Conservation (phyloP, 2,888 invertebrate species). For the Holacanthella duospinosa region DNA sequence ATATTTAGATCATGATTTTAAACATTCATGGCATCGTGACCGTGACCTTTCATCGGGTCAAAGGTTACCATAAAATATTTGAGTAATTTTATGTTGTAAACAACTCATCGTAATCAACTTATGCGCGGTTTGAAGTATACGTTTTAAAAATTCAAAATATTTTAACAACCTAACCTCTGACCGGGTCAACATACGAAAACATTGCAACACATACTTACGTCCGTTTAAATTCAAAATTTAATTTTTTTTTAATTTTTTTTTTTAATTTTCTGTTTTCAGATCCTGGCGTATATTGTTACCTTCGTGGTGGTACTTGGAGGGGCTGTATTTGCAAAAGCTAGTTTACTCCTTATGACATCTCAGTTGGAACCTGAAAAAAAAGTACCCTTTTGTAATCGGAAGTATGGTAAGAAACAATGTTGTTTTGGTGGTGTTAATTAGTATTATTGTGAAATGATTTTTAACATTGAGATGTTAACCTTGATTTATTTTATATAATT, state of each 20-base stretch:
- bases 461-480: background rate
- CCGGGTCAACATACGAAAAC: too few relatives aligned
- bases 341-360: conserved; percentile 82
- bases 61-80: too few relatives aligned
- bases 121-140: too few relatives aligned
- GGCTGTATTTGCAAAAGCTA: conserved; percentile 78
- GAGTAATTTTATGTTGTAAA: too few relatives aligned
- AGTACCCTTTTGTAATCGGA: conserved; percentile 70
- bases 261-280: conserved; percentile 20
- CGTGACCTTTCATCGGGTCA: too few relatives aligned
- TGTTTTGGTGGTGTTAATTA: too few relatives aligned
- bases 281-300: conserved; percentile 67
- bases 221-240: too few relatives aligned
- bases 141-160: too few relatives aligned
- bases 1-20: too few relatives aligned
- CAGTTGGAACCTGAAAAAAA: conserved; percentile 65
- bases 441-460: background rate
- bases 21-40: too few relatives aligned
- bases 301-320: conserved; percentile 73
- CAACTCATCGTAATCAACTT: too few relatives aligned
- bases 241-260: background rate
- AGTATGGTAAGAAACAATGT: conserved; percentile 53
- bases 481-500: background rate
- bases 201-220: too few relatives aligned
- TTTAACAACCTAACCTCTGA: background rate